Evolutionary conservation across 2,113 vertebrate genomes (phyloP).

Genomic region (Myotis lucifugus): DNA sequence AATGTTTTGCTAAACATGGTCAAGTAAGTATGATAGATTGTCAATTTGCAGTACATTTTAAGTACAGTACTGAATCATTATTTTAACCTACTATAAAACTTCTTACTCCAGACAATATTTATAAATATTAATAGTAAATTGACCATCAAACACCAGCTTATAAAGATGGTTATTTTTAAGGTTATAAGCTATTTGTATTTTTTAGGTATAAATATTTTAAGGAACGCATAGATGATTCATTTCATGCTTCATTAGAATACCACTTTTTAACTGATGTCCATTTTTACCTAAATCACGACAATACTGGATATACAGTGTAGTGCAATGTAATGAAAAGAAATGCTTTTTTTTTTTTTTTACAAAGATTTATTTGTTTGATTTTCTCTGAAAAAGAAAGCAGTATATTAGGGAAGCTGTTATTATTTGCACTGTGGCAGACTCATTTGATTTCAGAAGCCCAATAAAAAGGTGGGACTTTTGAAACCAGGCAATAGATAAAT

Average conservation of each 20-base stretch:
- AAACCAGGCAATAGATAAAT: not conserved
- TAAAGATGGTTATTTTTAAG: not conserved
- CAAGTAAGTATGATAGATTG: not conserved
- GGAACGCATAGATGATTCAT: not conserved
- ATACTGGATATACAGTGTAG: not conserved
- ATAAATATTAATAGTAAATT: not conserved
- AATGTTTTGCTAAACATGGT: not conserved
- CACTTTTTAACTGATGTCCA: not conserved
- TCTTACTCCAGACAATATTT: not conserved
- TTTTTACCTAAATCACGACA: not conserved
- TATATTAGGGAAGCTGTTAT: not conserved
- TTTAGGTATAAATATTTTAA: not conserved
- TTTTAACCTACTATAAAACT: not conserved
- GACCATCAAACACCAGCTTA: not conserved
- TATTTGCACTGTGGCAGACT: constrained; percentile 58
- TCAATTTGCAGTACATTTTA: not conserved
- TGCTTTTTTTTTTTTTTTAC: not conserved
- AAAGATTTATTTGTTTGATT: constrained; percentile 68
- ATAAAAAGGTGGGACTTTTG: constrained; percentile 22
- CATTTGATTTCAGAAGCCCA: constrained; percentile 48
- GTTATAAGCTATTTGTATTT: not conserved
- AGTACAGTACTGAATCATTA: not conserved
- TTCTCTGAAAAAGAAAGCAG: constrained; percentile 66
- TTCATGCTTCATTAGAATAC: not conserved
- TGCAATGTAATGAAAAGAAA: not conserved